phyloP scores from a whole-genome alignment of 2,888 invertebrate genomes.

The Pheosia gnoma region DNA sequence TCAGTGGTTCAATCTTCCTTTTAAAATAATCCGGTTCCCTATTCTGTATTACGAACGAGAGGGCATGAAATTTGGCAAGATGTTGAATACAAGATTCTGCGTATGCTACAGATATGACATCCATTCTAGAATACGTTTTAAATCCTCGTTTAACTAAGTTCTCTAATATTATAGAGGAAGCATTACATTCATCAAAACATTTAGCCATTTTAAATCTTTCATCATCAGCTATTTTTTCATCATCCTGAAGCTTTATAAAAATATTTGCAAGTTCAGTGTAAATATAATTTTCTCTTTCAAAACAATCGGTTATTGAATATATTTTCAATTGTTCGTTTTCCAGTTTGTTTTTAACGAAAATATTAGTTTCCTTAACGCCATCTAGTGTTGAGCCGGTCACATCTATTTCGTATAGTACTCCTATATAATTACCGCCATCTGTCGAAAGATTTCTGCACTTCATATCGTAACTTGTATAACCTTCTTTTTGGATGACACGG shows the following conservation, averaged over 20 bases:
- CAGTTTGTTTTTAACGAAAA: slow-evolving; percentile 60
- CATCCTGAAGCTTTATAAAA: slow-evolving; percentile 47
- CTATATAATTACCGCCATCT: slow-evolving; percentile 52
- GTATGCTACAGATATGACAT: slow-evolving; percentile 8
- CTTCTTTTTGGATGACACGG: slow-evolving; percentile 39
- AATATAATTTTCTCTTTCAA: slow-evolving; percentile 50
- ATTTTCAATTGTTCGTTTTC: slow-evolving; percentile 40
- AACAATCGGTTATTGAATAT: slow-evolving; percentile 48
- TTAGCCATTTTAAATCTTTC: slow-evolving; percentile 4
- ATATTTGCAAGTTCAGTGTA: slow-evolving; percentile 53
- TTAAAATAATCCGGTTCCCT: slow-evolving; percentile 1
- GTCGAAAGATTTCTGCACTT: slow-evolving; percentile 38
- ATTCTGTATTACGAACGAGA: not conserved
- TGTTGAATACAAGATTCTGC: not conserved
- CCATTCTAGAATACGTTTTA: slow-evolving; percentile 1
- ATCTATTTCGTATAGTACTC: slow-evolving; percentile 49
- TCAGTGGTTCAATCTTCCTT: slow-evolving; percentile 1
- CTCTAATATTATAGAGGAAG: slow-evolving; percentile 1
- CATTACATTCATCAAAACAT: slow-evolving; percentile 2
- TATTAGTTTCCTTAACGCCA: slow-evolving; percentile 40
- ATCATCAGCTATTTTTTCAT: not conserved
- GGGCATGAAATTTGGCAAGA: slow-evolving; percentile 1
- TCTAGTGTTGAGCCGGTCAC: slow-evolving; percentile 41
- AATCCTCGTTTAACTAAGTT: slow-evolving; percentile 4
- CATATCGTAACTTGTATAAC: slow-evolving; percentile 37